Evolutionary conservation across 2,113 vertebrate species (phyloP), one percentile per base, ranked within the genome.

Genomic region (Spea bombifrons): DNA sequence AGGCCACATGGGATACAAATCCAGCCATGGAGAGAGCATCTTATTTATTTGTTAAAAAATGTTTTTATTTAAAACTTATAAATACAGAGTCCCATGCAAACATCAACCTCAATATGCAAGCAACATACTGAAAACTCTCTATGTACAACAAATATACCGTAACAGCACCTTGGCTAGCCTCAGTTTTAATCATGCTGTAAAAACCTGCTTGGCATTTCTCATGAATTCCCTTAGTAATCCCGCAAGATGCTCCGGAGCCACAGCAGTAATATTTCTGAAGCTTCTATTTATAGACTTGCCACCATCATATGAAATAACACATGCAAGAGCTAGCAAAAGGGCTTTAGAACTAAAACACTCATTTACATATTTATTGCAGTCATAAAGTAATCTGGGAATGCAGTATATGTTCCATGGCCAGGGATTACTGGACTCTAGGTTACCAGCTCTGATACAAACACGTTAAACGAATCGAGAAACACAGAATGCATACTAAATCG

Each of bases 291-390:
- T 68, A 80, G 65, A 45, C 15, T 30, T 67, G 45, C 52, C 64
- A 68, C 57, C n/a, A 16, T 17, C 63, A 67, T 67, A 68, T 50
- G 71, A 74, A 64, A 49, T n/a, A 74, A 57, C 71, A 74, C 46
- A 61, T 44, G 71, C 52, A 50, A 61, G 5, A 74, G 78, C 52
- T 52, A 80, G 77, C 68, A 59, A 30, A 30, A 30, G 70, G 53
- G 72, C 71, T 80, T 80, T 80, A 74, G 16, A 70, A 77, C 66
- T 77, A 53, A 57, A 77, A 80, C 66, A 61, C 71, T 80, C 71
- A 80, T 80, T 80, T 80, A 74, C 78, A 80, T 80, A 61, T 80
- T 80, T 80, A 80, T 80, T 74, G 71, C 78, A 61, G 52, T 68
- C 64, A 68, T 68, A 68, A 80, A 73, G 50, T 64, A 63, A 30